Evolutionary conservation across 2,797 vertebrate species (phyloP).

Genomic region (Scleropages formosus): DNA sequence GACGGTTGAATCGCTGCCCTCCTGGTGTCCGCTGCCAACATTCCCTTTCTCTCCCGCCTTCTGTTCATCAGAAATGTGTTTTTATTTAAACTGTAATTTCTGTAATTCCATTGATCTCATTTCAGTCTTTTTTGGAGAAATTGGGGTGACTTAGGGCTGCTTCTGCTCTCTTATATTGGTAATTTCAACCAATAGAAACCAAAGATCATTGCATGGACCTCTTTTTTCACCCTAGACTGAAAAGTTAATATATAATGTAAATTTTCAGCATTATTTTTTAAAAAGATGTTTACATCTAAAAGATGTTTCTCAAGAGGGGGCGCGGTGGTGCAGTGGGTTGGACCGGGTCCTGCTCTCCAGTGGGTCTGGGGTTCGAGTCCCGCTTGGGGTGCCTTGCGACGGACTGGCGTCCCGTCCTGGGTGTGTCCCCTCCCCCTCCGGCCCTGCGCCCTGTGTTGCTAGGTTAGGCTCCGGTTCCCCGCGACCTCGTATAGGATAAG

Average conservation of each 20-base stretch:
- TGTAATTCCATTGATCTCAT: conserved; percentile 27
- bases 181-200: not conserved
- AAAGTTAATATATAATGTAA: not conserved
- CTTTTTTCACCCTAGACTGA: conserved; percentile 13
- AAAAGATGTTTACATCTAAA: too few relatives aligned
- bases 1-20: conserved; percentile 2
- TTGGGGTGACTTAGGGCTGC: conserved; percentile 10
- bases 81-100: conserved; percentile 34
- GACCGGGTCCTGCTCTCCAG: too few relatives aligned
- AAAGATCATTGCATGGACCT: not conserved
- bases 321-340: too few relatives aligned
- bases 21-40: conserved; percentile 1
- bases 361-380: too few relatives aligned
- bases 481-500: too few relatives aligned
- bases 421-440: too few relatives aligned
- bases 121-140: conserved; percentile 17
- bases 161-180: not conserved
- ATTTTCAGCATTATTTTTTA: too few relatives aligned
- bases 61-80: conserved; percentile 25
- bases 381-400: too few relatives aligned
- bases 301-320: too few relatives aligned
- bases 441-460: too few relatives aligned
- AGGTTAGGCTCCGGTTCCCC: too few relatives aligned
- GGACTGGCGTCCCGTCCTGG: too few relatives aligned
- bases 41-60: conserved; percentile 1